Evolutionary conservation across 2,888 invertebrate genomes (phyloP).

Genomic region (Pyrochroa serraticornis): DNA sequence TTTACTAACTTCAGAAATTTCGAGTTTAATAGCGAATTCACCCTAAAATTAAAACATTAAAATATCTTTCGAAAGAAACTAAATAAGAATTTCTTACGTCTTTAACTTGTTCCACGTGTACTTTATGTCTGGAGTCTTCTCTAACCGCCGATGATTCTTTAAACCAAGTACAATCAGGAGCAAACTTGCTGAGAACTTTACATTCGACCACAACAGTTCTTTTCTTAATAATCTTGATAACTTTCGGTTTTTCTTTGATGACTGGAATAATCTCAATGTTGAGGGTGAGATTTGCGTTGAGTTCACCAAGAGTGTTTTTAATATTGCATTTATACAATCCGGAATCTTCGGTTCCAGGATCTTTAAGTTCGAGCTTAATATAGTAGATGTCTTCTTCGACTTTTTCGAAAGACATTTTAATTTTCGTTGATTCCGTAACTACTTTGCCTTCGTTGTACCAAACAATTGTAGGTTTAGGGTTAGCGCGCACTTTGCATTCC

Average conservation of each 20-base stretch:
- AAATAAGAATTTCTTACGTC: constrained; percentile 62
- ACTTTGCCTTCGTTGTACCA: constrained; percentile 84
- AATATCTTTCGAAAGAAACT: no score
- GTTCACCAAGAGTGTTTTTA: constrained; percentile 94
- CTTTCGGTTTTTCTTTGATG: constrained; percentile 90
- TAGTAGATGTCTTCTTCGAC: constrained; percentile 84
- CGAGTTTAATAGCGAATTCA: constrained; percentile 88
- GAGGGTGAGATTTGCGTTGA: constrained; percentile 94
- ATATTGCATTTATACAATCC: constrained; percentile 98
- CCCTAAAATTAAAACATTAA: constrained; percentile 65
- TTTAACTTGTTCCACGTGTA: constrained; percentile 78
- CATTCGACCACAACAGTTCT: constrained; percentile 93
- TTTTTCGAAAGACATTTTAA: constrained; percentile 74
- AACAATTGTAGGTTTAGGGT: constrained; percentile 78
- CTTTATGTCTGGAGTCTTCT: constrained; percentile 77
- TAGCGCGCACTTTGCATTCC: constrained; percentile 81
- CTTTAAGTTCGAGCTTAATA: constrained; percentile 83
- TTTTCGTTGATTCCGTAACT: constrained; percentile 81
- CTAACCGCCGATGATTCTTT: constrained; percentile 81
- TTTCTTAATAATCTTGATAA: constrained; percentile 90
- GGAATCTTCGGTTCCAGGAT: constrained; percentile 94
- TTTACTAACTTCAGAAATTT: constrained; percentile 82
- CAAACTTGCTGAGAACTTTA: constrained; percentile 90
- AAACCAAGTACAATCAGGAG: constrained; percentile 93
- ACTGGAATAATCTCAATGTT: constrained; percentile 98